Conservation (phyloP, 2,797 vertebrate species). For the Pseudochaenichthys georgianus region DNA sequence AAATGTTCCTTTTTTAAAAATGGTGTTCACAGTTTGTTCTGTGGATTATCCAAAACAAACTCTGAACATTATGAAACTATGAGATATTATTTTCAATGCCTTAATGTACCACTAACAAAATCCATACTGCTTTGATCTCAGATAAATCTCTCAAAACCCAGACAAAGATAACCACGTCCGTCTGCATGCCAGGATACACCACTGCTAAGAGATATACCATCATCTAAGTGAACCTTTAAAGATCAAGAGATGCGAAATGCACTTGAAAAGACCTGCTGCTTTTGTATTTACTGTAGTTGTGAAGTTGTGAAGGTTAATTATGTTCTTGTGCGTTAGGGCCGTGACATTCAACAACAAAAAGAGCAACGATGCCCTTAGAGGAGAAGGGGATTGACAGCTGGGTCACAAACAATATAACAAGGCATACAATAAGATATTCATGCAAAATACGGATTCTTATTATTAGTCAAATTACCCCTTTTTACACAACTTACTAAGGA, state of each 20-base stretch:
- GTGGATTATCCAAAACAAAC: background rate
- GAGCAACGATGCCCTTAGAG: constrained; percentile 34
- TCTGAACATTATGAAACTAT: background rate
- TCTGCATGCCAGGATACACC: background rate
- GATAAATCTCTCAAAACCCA: constrained; percentile 5
- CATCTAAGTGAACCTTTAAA: constrained; percentile 18
- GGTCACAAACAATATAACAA: constrained; percentile 43
- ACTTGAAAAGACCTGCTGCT: constrained; percentile 8
- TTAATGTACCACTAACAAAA: background rate
- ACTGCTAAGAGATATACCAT: background rate
- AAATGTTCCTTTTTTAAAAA: background rate
- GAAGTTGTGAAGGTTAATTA: constrained; percentile 42
- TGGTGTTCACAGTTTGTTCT: background rate
- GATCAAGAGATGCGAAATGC: constrained; percentile 27
- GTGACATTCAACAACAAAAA: constrained; percentile 59
- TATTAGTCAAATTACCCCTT: constrained; percentile 36
- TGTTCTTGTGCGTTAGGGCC: constrained; percentile 14
- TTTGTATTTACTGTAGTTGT: constrained; percentile 9
- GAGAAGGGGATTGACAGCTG: constrained; percentile 45
- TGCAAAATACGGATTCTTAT: constrained; percentile 5
- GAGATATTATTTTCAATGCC: background rate
- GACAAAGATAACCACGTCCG: constrained; percentile 7
- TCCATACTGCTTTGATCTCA: background rate
- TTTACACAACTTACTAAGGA: constrained; percentile 9
- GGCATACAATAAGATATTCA: constrained; percentile 34